Evolutionary conservation across 1,140 invertebrate species (phyloP).

Genomic region (Drosophila malerkotliana): DNA sequence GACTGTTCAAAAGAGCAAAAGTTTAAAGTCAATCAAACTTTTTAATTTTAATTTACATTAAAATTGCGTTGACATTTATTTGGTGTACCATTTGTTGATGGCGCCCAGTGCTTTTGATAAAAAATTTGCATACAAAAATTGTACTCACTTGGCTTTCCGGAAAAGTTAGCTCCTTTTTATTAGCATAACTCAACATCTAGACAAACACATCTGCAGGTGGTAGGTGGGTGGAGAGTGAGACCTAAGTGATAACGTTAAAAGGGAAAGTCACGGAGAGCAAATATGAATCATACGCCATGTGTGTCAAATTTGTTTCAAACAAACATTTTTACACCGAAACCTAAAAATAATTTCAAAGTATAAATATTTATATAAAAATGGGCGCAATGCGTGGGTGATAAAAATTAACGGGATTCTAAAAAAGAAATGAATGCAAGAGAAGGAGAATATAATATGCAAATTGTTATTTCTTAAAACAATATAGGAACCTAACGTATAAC

Average conservation of each 20-base stretch:
- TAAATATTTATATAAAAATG: slow-evolving; percentile 33
- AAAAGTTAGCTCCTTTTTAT: slow-evolving; percentile 41
- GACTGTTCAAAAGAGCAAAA: slow-evolving; percentile 10
- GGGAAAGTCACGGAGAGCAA: slow-evolving; percentile 66
- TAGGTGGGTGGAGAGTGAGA: background rate
- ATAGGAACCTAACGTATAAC: too few species aligned
- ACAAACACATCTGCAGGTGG: slow-evolving; percentile 14
- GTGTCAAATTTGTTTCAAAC: slow-evolving; percentile 47
- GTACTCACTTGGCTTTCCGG: slow-evolving; percentile 32
- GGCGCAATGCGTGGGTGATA: slow-evolving; percentile 14
- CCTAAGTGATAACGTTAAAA: slow-evolving; percentile 55
- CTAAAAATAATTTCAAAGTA: slow-evolving; percentile 36
- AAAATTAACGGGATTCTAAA: slow-evolving; percentile 13
- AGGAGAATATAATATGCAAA: background rate
- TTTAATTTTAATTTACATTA: slow-evolving; percentile 76
- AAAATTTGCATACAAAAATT: slow-evolving; percentile 45
- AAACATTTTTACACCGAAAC: slow-evolving; percentile 20
- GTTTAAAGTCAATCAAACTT: slow-evolving; percentile 64
- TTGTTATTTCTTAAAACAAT: background rate
- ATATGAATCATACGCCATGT: slow-evolving; percentile 80
- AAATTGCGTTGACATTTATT: slow-evolving; percentile 53
- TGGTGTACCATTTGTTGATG: slow-evolving; percentile 42
- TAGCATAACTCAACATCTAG: slow-evolving; percentile 70
- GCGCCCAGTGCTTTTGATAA: slow-evolving; percentile 24
- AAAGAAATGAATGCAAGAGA: background rate